Evolutionary conservation across 2,113 vertebrate species (phyloP), one percentile per base, ranked within the genome.

Genomic region (Telmatochromis bifrenatus): DNA sequence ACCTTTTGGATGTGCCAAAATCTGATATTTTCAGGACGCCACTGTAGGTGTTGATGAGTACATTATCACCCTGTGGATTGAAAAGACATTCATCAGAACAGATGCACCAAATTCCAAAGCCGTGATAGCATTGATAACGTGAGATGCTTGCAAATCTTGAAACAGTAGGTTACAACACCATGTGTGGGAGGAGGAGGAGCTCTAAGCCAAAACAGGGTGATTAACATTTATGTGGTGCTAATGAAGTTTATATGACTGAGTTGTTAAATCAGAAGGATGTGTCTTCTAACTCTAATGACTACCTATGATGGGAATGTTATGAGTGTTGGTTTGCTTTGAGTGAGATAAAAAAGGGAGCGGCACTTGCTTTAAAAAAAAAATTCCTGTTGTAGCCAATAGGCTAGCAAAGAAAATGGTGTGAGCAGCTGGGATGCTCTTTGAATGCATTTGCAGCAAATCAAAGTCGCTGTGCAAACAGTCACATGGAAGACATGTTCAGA

Each of bases 1-100:
- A 94, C 81, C 98, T 97, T 96, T 99, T 99, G 19, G 98, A 99
- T 19, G 99, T 99, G 81, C 99, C 99, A 82, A 99, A 99, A 93
- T 99, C 99, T 0, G 99, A 99, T 92, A 99, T 99, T 96, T 99
- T 99, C 94, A 99, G 96, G 84, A 99, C 98, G 17, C 99, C 99
- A 37, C 99, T 99, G 91, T 99, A 99, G 2, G 99, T 99, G 94
- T 99, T 99, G 94, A 99, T 99, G 93, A 99, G 96, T 56, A 99
- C 99, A 1, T 99, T 99, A 91, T 99, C 99, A 37, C 99, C 99
- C 99, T 99, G 94, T 51, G 85, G 87, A 94, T 93, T 35, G 51
- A 80, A 21, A 80, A 65, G 7, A 70, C 23, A 92, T 7, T 28
- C 3, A 45, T 91, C 83, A 93, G 82, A 88, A 87, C 68, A 62